Base-by-base conservation (phyloP, 2,113 vertebrate species). In the Crypturellus undulatus region DNA sequence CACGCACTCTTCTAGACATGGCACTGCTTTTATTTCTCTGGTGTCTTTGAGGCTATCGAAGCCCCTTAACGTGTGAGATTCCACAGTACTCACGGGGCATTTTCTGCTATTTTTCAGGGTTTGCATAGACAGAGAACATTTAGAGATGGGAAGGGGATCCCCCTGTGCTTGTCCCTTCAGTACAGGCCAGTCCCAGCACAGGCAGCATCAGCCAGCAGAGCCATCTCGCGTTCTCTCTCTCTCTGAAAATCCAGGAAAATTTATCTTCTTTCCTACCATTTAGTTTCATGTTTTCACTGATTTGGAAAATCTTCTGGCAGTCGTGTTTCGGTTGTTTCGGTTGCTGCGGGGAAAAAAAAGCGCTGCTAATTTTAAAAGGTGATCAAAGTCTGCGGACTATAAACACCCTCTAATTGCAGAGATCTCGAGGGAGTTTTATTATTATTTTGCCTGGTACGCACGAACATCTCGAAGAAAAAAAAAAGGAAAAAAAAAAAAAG, bases 381-480 rank as follows among this genome's bases (percentile, higher is more conserved):
- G 82, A 89, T 83, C 87, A 79, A 92, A 96, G 85, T 73, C 77
- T 58, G 62, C 0, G 3, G 59, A 45, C 77, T 9, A 92, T 5
- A 89, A 96, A 90, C 80, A 62, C 42, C 14, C 47, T 2, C 1
- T 84, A 95, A 65, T 42, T 34, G 67, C 70, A 0, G 30, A 71
- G 62, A 60, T 42, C 52, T 81, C 51, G 83, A 92, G 73, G 77
- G 80, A 76, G 24, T 43, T 75, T 84, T 70, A 76, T 84, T 89
- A 92, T 95, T 91, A 93, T 92, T 95, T 95, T 95, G 96, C 94
- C 95, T 94, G 93, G 87, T 96, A 95, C 94, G 81, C 92, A 83
- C 14, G 79, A 97, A 92, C 91, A 94, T 96, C 94, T 94, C 96
- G 94, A 76, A 87, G 91, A 89, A 94, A 88, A 32, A 18, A 54